A percentile compares a stretch with the other conserved stretches of the same genome.
These are phyloP conservation scores for Mystacides longicornis DNA, from an alignment of 2,888 invertebrate genomes.

Conservation along the genomic window DNA sequence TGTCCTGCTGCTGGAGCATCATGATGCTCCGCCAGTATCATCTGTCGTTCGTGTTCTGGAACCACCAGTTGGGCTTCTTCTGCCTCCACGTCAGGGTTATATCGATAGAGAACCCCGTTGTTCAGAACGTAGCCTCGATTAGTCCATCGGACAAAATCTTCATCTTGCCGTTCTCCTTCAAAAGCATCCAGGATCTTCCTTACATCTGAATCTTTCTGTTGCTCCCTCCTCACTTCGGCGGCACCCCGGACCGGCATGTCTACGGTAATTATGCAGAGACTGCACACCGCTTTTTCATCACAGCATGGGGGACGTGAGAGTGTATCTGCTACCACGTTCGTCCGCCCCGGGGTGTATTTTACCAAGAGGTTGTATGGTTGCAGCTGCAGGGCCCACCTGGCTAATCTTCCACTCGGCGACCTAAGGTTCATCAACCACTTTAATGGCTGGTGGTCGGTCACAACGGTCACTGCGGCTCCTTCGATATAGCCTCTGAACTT, in stretches of 20 bases:
- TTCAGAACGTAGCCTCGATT: constrained; percentile 10
- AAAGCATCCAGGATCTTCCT: constrained; percentile 18
- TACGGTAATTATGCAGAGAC: background rate
- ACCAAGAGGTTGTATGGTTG: constrained; percentile 33
- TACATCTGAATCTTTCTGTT: constrained; percentile 23
- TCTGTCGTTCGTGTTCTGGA: constrained; percentile 23
- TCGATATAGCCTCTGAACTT: constrained; percentile 37
- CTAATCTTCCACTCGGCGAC: constrained; percentile 33
- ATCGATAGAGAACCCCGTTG: constrained; percentile 22
- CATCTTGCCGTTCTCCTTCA: constrained; percentile 10
- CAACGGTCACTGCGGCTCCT: constrained; percentile 30
- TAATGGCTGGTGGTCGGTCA: constrained; percentile 39
- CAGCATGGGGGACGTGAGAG: constrained; percentile 30
- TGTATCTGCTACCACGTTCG: constrained; percentile 34
- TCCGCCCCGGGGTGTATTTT: constrained; percentile 32
- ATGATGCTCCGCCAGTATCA: constrained; percentile 25
- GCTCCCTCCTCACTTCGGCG: constrained; percentile 10
- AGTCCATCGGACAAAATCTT: constrained; percentile 9
- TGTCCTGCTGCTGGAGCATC: constrained; percentile 28
- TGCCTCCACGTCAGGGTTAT: constrained; percentile 8
- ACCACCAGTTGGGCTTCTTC: constrained; percentile 24
- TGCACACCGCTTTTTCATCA: background rate
- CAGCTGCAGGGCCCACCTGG: constrained; percentile 35
- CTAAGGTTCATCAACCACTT: constrained; percentile 34
- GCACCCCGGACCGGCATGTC: background rate